A percentile compares a stretch with the other conserved stretches of the same genome.
Conservation (phyloP, 2,797 vertebrate genomes). For the Xenopus petersii region DNA sequence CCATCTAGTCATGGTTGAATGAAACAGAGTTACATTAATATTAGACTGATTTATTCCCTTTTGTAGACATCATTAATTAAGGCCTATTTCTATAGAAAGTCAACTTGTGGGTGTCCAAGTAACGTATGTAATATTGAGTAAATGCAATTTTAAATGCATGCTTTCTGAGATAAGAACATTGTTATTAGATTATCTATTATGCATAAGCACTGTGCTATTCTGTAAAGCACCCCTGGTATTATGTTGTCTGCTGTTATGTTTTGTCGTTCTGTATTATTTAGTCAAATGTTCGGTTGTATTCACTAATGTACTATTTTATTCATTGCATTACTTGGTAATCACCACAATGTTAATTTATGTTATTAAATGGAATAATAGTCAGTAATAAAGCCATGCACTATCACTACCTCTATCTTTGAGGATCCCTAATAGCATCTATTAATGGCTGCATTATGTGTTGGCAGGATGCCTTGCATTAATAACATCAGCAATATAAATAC, state of each 20-base stretch:
- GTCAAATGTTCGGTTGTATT: conserved; percentile 29
- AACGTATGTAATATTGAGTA: not conserved
- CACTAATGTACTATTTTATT: conserved; percentile 39
- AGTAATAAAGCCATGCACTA: conserved; percentile 25
- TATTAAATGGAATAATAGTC: conserved; percentile 18
- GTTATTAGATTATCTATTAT: conserved; percentile 42
- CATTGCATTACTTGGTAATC: conserved; percentile 22
- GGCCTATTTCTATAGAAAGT: too few species aligned
- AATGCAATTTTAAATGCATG: conserved; percentile 30
- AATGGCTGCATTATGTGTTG: conserved; percentile 22
- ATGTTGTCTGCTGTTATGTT: conserved; percentile 21
- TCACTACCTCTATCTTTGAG: conserved; percentile 3
- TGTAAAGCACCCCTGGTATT: conserved; percentile 30
- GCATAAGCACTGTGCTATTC: conserved; percentile 25
- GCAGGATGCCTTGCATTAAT: conserved; percentile 26
- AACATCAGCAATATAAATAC: conserved; percentile 12
- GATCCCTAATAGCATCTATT: conserved; percentile 29
- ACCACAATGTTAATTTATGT: conserved; percentile 33
- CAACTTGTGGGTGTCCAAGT: not conserved
- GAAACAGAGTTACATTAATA: too few species aligned
- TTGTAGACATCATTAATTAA: too few species aligned
- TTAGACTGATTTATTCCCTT: too few species aligned
- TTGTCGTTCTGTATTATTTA: conserved; percentile 26
- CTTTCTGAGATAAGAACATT: conserved; percentile 31
- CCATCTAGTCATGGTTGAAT: too few species aligned